Evolutionary conservation across 2,888 invertebrate species (phyloP).

Genomic region (Scaptomyza cyrtandrae): DNA sequence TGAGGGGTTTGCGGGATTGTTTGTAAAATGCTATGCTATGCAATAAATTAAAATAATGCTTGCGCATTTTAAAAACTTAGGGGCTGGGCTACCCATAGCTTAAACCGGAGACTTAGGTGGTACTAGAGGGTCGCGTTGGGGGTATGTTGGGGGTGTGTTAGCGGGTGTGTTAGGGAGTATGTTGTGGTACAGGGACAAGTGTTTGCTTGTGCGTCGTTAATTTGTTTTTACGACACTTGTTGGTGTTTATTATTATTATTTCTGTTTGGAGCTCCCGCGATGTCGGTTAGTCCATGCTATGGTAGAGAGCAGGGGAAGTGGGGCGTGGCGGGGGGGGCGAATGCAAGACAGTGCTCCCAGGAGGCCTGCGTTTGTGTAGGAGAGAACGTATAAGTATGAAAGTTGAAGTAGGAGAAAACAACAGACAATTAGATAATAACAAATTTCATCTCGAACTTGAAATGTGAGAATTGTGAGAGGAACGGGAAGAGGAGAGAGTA

Average conservation of each 20-base stretch:
- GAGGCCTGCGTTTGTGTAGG: slow-evolving; percentile 32
- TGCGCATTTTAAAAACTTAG: slow-evolving; percentile 66
- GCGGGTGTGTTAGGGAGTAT: too few relatives aligned
- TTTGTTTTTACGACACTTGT: slow-evolving; percentile 72
- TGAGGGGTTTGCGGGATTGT: slow-evolving; percentile 1
- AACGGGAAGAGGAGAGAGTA: slow-evolving; percentile 3
- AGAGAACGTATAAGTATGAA: slow-evolving; percentile 10
- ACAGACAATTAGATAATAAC: slow-evolving; percentile 64
- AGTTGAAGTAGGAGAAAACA: slow-evolving; percentile 22
- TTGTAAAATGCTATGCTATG: slow-evolving; percentile 39
- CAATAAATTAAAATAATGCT: slow-evolving; percentile 72
- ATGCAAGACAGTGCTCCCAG: slow-evolving; percentile 28
- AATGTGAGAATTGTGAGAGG: slow-evolving; percentile 38
- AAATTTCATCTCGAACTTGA: slow-evolving; percentile 48
- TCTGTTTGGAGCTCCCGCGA: slow-evolving; percentile 65
- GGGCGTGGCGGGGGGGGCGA: not conserved
- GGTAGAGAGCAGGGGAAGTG: slow-evolving; percentile 1
- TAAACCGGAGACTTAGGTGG: not conserved
- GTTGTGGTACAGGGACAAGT: slow-evolving; percentile 54
- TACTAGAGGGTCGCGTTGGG: too few relatives aligned
- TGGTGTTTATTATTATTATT: slow-evolving; percentile 64
- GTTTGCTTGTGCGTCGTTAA: slow-evolving; percentile 71
- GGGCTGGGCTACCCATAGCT: slow-evolving; percentile 29
- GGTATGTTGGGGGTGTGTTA: too few relatives aligned
- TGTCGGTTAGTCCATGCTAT: slow-evolving; percentile 54